Base-by-base conservation (phyloP, 2,113 vertebrate genomes). In the Pholis gunnellus region DNA sequence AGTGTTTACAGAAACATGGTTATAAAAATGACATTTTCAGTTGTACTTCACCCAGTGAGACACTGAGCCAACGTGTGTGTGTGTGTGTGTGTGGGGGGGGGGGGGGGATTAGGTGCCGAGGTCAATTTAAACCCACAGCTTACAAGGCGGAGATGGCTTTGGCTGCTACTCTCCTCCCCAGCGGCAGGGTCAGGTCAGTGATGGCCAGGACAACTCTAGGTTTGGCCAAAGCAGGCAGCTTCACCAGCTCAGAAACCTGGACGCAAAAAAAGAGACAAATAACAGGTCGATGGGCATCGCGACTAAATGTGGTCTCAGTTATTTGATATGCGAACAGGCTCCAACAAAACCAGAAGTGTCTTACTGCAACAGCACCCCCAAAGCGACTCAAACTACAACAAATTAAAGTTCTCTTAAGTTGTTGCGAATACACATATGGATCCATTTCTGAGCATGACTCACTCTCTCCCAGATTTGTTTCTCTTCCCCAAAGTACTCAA, bases 231-330 rank as follows among this genome's bases (percentile, higher is more conserved):
- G 96, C 96, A 2, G 97, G 97, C 18, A 99, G 95, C 87, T 99
- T 99, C 86, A 99, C 97, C 94, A 99, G 93, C 85, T 99, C 98
- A 0, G 98, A 97, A 10, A 99, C 97, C 98, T 99, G 80, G 1
- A 76, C 0, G 29, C 11, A 81, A 22, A 81, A 22, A 81, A 20
- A 36, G 22, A 78, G 6, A 68, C 9, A 11, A 38, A 31, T 14
- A 8, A 27, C 52, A n/a, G 20, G 9, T 52, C 50, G n/a, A n/a
- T 22, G 5, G 7, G 17, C 6, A 18, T 13, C 10, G n/a, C 46
- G 5, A 54, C 18, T n/a, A 3, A 6, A 52, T 22, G 7, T 20
- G 20, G 18, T 27, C 52, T 2, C 6, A 56, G 54, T 27, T 25
- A 14, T 27, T 56, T 18, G 3, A 61, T 18, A 1, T 10, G 25